Conservation (phyloP, 1,140 invertebrate species). For the Drosophila paulistorum region DNA sequence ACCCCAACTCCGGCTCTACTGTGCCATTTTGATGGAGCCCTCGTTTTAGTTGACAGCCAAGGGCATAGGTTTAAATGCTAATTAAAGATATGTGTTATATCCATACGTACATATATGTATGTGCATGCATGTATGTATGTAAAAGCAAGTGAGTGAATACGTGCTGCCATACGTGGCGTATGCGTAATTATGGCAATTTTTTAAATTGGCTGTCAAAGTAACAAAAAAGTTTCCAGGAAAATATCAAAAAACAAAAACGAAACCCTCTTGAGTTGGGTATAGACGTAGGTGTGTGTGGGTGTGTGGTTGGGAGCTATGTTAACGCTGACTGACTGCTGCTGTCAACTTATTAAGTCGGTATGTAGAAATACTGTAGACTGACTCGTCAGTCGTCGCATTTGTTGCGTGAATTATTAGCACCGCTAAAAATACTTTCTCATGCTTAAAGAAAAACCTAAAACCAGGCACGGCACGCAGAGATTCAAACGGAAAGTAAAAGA, state of each 20-base stretch:
- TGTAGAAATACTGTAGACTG: slow-evolving; percentile 36
- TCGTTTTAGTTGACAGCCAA: slow-evolving; percentile 16
- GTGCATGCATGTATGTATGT: slow-evolving; percentile 3
- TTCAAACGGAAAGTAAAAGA: background rate
- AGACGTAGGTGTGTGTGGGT: slow-evolving; percentile 30
- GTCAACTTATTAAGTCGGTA: slow-evolving; percentile 72
- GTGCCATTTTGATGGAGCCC: slow-evolving; percentile 1
- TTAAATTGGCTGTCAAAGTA: slow-evolving; percentile 55
- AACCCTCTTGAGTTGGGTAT: slow-evolving; percentile 8
- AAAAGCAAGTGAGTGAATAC: background rate
- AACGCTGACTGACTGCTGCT: slow-evolving; percentile 71
- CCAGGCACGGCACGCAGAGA: background rate
- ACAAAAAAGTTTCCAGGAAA: slow-evolving; percentile 26
- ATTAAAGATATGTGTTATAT: slow-evolving; percentile 48
- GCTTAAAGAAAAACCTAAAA: background rate
- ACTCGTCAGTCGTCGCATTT: slow-evolving; percentile 30
- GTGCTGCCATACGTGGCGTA: slow-evolving; percentile 36
- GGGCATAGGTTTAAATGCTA: slow-evolving; percentile 52
- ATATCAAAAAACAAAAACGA: slow-evolving; percentile 4
- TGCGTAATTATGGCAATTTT: slow-evolving; percentile 52
- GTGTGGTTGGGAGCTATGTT: slow-evolving; percentile 19
- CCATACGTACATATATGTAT: background rate
- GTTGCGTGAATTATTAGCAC: slow-evolving; percentile 53
- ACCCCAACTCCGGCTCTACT: background rate
- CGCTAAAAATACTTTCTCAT: slow-evolving; percentile 62